A percentile compares a stretch with the other conserved stretches of the same genome.
These are phyloP conservation scores for Aphaenogaster rudis DNA, from an alignment of 1,140 invertebrate species.

Conservation along the genomic window DNA sequence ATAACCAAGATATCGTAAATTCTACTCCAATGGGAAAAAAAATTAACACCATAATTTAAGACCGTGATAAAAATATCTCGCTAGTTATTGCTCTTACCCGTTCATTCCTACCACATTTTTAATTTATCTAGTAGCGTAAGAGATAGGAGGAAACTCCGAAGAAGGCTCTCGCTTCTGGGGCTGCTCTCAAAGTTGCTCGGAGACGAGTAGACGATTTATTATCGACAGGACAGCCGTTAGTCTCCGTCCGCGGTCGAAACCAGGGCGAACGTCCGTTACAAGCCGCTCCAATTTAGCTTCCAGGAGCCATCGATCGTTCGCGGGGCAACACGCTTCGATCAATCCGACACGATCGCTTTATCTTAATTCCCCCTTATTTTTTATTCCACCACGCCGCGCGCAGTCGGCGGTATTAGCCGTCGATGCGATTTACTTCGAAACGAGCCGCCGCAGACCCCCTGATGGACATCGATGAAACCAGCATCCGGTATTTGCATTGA, in stretches of 20 bases:
- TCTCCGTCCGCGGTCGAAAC: slow-evolving; percentile 52
- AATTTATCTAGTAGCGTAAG: slow-evolving; percentile 19
- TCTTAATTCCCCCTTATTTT: slow-evolving; percentile 61
- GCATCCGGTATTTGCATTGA: slow-evolving; percentile 14
- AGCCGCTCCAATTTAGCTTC: slow-evolving; percentile 67
- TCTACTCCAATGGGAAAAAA: not conserved
- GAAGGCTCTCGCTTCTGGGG: not conserved
- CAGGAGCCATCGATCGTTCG: slow-evolving; percentile 63
- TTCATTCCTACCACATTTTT: not conserved
- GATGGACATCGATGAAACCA: slow-evolving; percentile 45
- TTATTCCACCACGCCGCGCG: slow-evolving; percentile 31
- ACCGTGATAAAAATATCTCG: not conserved
- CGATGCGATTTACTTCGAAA: slow-evolving; percentile 50
- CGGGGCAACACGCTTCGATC: slow-evolving; percentile 54
- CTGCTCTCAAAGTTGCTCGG: slow-evolving; percentile 7
- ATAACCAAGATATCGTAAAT: not conserved
- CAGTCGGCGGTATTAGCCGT: slow-evolving; percentile 25
- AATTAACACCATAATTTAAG: not conserved
- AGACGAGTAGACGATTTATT: slow-evolving; percentile 70
- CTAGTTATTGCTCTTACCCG: not conserved
- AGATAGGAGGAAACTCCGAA: slow-evolving; percentile 15
- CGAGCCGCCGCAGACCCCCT: not conserved
- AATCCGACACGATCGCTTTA: slow-evolving; percentile 65
- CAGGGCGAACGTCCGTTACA: slow-evolving; percentile 70
- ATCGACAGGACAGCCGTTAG: slow-evolving; percentile 67